phyloP scores from a whole-genome alignment of 2,113 vertebrate species.

The Octodon degus region DNA sequence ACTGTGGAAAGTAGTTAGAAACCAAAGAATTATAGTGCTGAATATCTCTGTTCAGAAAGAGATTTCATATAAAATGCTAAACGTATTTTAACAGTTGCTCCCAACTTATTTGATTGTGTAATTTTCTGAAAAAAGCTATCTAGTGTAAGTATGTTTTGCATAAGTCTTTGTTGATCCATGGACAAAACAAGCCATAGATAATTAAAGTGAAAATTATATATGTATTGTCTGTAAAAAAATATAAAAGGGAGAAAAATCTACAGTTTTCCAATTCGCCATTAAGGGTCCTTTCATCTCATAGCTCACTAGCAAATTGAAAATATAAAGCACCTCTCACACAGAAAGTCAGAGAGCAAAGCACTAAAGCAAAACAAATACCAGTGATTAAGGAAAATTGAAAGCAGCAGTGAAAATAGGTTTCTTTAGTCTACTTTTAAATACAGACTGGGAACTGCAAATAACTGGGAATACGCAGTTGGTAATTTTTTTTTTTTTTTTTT shows the following conservation, averaged over 20 bases:
- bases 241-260: conserved; percentile 51
- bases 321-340: conserved; percentile 76
- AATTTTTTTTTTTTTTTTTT: neutral
- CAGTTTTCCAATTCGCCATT: conserved; percentile 67
- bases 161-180: conserved; percentile 66
- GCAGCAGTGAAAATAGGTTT: conserved; percentile 72
- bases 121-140: conserved; percentile 72
- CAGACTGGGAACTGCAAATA: conserved; percentile 64
- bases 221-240: conserved; percentile 54
- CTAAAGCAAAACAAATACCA: conserved; percentile 81
- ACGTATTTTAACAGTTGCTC: conserved; percentile 64
- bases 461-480: neutral
- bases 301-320: conserved; percentile 76
- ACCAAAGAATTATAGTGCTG: conserved; percentile 54
- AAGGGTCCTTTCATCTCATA: conserved; percentile 73
- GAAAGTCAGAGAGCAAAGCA: conserved; percentile 77
- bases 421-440: conserved; percentile 72
- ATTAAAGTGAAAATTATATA: conserved; percentile 72
- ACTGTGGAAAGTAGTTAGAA: conserved; percentile 59
- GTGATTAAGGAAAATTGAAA: conserved; percentile 79
- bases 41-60: conserved; percentile 35
- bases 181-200: conserved; percentile 65
- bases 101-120: conserved; percentile 54
- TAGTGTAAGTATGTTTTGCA: conserved; percentile 40
- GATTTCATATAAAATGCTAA: conserved; percentile 68